Evolutionary conservation across 2,888 invertebrate species (phyloP), one percentile per base, ranked within the genome.

Genomic region (Pseudolycoriella hygida): DNA sequence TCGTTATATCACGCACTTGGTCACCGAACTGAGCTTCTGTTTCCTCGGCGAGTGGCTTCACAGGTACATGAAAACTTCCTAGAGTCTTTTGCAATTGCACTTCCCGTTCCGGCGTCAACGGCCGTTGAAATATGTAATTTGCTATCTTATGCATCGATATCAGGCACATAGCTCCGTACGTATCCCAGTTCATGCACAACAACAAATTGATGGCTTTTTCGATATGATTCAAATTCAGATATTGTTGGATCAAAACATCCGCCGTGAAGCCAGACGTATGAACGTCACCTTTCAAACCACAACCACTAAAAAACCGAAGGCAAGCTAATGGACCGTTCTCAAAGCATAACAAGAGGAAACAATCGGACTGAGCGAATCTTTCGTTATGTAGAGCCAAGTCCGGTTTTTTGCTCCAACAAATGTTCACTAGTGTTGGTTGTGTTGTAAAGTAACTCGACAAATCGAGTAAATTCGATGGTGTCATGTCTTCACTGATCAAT

Each of bases 1-100:
- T 70, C 0, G 90, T 89, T 34, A 93, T 69, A 59, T 86, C 82
- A 53, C 80, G 76, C 8, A 90, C 73, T 59, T 83, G 73, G 59
- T 78, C 80, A 38, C 82, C 79, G 61, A 79, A 88, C 58, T 80
- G 77, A 50, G 78, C 73, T 54, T 79, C 74, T 1, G 77, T 72
- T 14, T 77, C 73, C 50, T 76, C 73, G 45, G 78, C 77, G 40
- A 81, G 66, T 1, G 77, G 71, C 40, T 75, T 69, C 19, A 74
- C 69, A 11, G 87, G 79, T 31, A 75, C 73, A 56, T 85, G 79
- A 64, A 80, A 92, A 49, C 82, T 78, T 31, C 87, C 88, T 17
- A 93, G 64, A 10, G 88, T 82, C 51, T 76, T 78, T 61, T 86
- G 81, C 50, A 86, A 67, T 51, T 74, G 67, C 47, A 75, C 77